Base-by-base conservation (phyloP, 2,888 invertebrate genomes). In the Brachypalpus laphriformis region DNA sequence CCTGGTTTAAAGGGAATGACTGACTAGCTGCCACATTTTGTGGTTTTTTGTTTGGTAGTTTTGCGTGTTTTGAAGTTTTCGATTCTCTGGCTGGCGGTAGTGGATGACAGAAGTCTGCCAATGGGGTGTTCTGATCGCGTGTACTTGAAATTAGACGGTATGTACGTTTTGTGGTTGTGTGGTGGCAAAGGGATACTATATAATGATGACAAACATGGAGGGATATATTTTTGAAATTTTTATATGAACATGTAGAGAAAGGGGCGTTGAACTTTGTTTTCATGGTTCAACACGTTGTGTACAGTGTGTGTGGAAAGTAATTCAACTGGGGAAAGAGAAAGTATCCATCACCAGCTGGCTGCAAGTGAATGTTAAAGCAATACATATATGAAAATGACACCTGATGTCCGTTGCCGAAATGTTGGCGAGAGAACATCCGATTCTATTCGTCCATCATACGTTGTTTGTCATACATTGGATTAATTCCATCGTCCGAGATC, bases 101-200 rank as follows among this genome's bases (percentile, higher is more conserved):
- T 65, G 45, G n/a, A 18, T 47, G 66, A 66, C 37, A 37, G 25
- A 22, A 54, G 59, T 61, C 70, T 51, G 22, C 70, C 56, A 54
- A 78, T 77, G 66, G 82, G 78, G 78, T 78, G 68, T 61, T 78
- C 68, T 56, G 82, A 74, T 83, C 78, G 82, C 82, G 82, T 83
- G 82, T 61, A 74, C 59, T 78, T 78, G 78, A 74, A 78, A 74
- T 54, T 61, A 54, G 59, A 66, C 25, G 8, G 5, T 18, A 14
- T 18, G 42, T 56, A 54, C 14, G 20, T 18, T 56, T 63, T 37
- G 70, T 40, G 51, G 51, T 56, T 68, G 11, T 40, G 54, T 49
- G 47, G 59, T 54, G 22, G 45, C 37, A 9, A 31, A 25, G 45
- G 22, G 57, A 70, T 11, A 51, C 40, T 45, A 22, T 14, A 45